Evolutionary conservation across 2,113 vertebrate genomes (phyloP).

Genomic region (Sorex araneus): DNA sequence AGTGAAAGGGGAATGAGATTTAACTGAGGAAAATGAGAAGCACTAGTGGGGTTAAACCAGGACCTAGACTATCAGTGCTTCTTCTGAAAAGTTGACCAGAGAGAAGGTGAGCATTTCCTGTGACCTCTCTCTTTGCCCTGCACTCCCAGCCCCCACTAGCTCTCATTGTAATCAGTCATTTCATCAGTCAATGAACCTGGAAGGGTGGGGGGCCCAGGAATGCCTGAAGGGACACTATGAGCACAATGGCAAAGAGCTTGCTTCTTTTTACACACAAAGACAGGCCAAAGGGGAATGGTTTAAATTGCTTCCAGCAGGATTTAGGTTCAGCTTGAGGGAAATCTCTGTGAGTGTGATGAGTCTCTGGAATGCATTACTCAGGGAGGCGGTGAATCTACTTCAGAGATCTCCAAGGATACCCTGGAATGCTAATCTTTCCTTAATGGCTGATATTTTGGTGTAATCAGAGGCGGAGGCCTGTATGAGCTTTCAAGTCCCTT

Average conservation of each 20-base stretch:
- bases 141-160: neutral
- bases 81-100: conserved; percentile 46
- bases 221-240: conserved; percentile 55
- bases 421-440: conserved; percentile 80
- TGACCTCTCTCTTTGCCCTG: conserved; percentile 39
- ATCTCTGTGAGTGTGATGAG: conserved; percentile 52
- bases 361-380: conserved; percentile 80
- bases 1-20: conserved; percentile 64
- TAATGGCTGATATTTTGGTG: conserved; percentile 80
- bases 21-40: conserved; percentile 64
- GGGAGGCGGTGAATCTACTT: conserved; percentile 68
- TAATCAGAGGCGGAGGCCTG: conserved; percentile 69
- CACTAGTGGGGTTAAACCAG: conserved; percentile 44
- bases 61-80: neutral
- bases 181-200: no score
- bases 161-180: conserved; percentile 62
- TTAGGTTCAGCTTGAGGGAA: conserved; percentile 76
- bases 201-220: conserved; percentile 57
- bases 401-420: conserved; percentile 70
- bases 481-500: conserved; percentile 70
- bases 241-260: conserved; percentile 60
- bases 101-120: neutral
- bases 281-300: conserved; percentile 75
- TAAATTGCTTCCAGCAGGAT: conserved; percentile 83
- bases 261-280: conserved; percentile 71